Evolutionary conservation across 2,113 vertebrate genomes (phyloP).

Genomic region (Ifrita kowaldi): DNA sequence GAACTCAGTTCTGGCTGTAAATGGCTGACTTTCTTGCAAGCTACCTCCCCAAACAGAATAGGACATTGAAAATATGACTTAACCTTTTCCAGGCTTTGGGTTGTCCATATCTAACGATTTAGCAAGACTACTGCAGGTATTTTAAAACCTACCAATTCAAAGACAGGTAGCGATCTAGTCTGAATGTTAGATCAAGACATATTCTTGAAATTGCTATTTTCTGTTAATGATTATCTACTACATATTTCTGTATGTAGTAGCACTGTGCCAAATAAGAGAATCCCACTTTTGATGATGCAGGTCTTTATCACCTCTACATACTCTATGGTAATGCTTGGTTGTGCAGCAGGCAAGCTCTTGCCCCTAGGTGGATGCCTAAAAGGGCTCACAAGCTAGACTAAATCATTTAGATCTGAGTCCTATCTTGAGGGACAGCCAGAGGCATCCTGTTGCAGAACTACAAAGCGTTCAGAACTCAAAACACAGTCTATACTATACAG

Average conservation of each 20-base stretch:
- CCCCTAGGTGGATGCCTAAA: not conserved
- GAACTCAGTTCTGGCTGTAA: not conserved
- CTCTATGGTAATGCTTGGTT: not conserved
- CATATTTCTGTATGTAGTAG: not conserved
- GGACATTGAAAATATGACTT: not conserved
- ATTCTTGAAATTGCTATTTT: not conserved
- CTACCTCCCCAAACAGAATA: not conserved
- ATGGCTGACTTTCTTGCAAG: not conserved
- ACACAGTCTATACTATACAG: not conserved
- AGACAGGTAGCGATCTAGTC: not conserved
- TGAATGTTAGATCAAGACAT: not conserved
- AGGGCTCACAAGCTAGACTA: not conserved
- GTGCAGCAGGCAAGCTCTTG: not conserved
- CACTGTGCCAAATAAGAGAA: not conserved
- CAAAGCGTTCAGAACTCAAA: not conserved
- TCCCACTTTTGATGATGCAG: not conserved
- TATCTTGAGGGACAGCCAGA: not conserved
- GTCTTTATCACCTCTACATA: not conserved
- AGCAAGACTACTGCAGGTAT: not conserved
- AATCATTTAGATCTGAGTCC: not conserved
- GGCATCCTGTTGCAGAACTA: not conserved
- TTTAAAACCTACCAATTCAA: not conserved
- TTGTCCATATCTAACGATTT: not conserved
- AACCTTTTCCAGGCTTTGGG: not conserved
- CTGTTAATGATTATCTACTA: not conserved